Conservation (phyloP, 2,797 vertebrate genomes). For the Rhabdophis nuchalis region DNA sequence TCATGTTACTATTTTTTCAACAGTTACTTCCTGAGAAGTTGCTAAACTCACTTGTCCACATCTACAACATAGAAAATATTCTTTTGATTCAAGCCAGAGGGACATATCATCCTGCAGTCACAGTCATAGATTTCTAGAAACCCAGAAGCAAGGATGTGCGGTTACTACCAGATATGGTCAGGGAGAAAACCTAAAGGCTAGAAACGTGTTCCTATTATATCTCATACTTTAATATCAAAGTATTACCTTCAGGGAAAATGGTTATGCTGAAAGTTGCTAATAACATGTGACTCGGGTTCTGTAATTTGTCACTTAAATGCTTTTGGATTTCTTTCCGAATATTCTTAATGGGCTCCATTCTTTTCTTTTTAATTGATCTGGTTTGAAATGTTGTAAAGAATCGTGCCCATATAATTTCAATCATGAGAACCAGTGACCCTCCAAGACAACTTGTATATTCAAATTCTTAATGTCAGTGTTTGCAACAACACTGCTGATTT, state of each 20-base stretch:
- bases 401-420: constrained; percentile 18
- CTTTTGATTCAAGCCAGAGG: neutral
- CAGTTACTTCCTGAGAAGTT: neutral
- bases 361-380: neutral
- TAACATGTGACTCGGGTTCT: neutral
- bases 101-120: neutral
- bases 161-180: neutral
- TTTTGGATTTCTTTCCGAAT: constrained; percentile 19
- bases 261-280: neutral
- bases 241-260: constrained; percentile 22
- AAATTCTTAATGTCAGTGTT: constrained; percentile 38
- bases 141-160: neutral
- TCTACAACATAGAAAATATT: neutral
- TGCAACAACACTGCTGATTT: constrained; percentile 57
- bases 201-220: neutral
- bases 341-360: constrained; percentile 2
- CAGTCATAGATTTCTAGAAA: neutral
- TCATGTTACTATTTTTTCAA: neutral
- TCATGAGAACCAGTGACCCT: constrained; percentile 43
- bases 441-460: constrained; percentile 26
- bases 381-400: constrained; percentile 38
- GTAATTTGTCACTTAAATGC: neutral
- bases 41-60: neutral
- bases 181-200: neutral
- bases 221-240: neutral